Base-by-base conservation (phyloP, 2,888 invertebrate species). In the Halocaridina rubra region DNA sequence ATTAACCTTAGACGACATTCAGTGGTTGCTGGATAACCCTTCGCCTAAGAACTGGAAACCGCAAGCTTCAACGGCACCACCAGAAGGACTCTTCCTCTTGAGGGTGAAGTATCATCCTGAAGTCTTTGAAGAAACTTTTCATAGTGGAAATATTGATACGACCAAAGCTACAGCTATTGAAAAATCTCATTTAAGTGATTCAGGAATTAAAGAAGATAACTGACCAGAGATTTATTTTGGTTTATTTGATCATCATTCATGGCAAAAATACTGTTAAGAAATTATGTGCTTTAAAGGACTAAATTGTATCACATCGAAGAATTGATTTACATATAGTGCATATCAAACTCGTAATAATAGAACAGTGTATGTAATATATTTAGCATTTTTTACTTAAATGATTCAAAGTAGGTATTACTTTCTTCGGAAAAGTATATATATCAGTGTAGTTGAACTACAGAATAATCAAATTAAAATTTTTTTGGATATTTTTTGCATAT, bases 1-100 rank as follows among this genome's bases (percentile, higher is more conserved):
- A 89, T 90, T 96, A 69, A 92, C 93, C 39, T 91, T 93, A 67
- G 92, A 93, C 88, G 94, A 95, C 89, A 92, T 96, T 84, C 93
- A 93, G 90, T 92, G 93, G 89, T 95, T 97, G 95, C 92, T 97
- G 80, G 94, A 95, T 90, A 92, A 95, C 64, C 96, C 96, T 0
- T 94, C 94, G 0, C 93, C 93, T 89, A 90, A 94, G 76, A 94
- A 93, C 80, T 97, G 74, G 80, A 59, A 19, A 3, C n/a, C 69
- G 5, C 4, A 27, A 16, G 88, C 89, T 0, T 90, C 91, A 27
- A 91, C 93, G 27, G 92, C 93, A 5, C 94, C 95, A 0, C 92
- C 95, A 0, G 91, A 93, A 89, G 96, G 95, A 1, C 92, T 97
- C 16, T 96, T 95, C 90, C 92, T 97, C 1, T 24, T 85, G 13